Evolutionary conservation across 2,888 invertebrate species (phyloP).

Genomic region (Pseudolycoriella hygida): DNA sequence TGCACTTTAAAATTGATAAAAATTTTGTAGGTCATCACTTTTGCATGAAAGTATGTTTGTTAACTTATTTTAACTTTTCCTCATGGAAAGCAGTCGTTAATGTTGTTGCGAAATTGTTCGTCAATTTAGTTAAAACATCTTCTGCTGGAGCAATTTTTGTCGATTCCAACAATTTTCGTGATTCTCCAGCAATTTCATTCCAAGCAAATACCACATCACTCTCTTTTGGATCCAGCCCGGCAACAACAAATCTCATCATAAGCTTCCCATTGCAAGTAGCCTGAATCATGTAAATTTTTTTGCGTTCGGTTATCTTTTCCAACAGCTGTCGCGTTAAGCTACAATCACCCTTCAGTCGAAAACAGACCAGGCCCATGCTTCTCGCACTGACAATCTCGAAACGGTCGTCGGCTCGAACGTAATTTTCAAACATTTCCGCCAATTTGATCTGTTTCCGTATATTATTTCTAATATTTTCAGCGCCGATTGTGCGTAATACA

Average conservation of each 20-base stretch:
- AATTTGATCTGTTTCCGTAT: conserved; percentile 57
- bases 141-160: background rate
- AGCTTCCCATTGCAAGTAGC: conserved; percentile 47
- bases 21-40: too few relatives aligned
- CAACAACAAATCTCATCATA: conserved; percentile 66
- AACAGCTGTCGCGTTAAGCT: conserved; percentile 49
- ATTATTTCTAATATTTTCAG: conserved; percentile 57
- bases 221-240: conserved; percentile 49
- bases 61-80: too few relatives aligned
- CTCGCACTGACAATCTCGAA: conserved; percentile 64
- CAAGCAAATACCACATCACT: conserved; percentile 59
- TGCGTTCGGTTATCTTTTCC: conserved; percentile 52
- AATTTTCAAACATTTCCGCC: conserved; percentile 59
- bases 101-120: background rate
- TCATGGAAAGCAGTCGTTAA: too few relatives aligned
- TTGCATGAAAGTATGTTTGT: too few relatives aligned
- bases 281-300: conserved; percentile 67
- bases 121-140: background rate
- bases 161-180: background rate
- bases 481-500: conserved; percentile 66
- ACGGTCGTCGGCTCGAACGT: conserved; percentile 49
- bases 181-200: conserved; percentile 40
- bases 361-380: conserved; percentile 73
- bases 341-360: conserved; percentile 62
- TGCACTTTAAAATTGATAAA: too few relatives aligned